A percentile compares a stretch with the other conserved stretches of the same genome.
Evolutionary conservation across 2,888 invertebrate genomes (phyloP).

Genomic region (Ormyrus pomaceus): DNA sequence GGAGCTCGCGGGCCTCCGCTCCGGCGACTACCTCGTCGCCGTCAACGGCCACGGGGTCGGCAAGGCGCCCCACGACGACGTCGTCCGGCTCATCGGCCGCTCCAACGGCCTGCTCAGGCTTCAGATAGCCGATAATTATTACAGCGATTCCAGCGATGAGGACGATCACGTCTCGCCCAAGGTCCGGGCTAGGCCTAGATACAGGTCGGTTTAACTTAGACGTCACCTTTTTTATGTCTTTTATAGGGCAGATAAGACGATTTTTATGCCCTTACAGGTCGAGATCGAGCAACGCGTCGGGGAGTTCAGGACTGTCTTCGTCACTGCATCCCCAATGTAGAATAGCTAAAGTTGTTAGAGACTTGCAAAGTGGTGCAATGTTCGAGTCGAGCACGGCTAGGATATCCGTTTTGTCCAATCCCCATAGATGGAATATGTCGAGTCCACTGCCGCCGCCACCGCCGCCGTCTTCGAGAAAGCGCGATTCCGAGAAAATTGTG

Average conservation of each 20-base stretch:
- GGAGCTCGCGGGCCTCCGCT: slow-evolving; percentile 91
- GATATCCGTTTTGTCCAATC: slow-evolving; percentile 57
- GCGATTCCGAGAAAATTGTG: slow-evolving; percentile 78
- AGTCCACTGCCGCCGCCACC: slow-evolving; percentile 74
- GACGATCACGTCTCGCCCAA: slow-evolving; percentile 78
- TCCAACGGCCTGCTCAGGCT: slow-evolving; percentile 89
- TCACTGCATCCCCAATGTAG: slow-evolving; percentile 72
- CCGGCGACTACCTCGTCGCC: slow-evolving; percentile 94
- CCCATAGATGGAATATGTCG: slow-evolving; percentile 74
- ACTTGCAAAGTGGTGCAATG: slow-evolving; percentile 77
- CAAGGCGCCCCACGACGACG: slow-evolving; percentile 94
- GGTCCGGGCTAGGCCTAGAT: slow-evolving; percentile 80
- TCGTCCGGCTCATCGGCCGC: slow-evolving; percentile 92
- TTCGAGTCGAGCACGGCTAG: slow-evolving; percentile 72
- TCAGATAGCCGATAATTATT: slow-evolving; percentile 91
- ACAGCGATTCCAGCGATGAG: slow-evolving; percentile 90
- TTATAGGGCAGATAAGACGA: no score
- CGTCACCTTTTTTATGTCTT: not conserved
- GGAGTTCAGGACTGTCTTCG: slow-evolving; percentile 55
- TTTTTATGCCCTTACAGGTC: slow-evolving; percentile 41
- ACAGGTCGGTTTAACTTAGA: slow-evolving; percentile 73
- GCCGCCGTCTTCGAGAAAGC: slow-evolving; percentile 69
- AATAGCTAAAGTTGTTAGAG: slow-evolving; percentile 77
- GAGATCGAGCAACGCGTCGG: slow-evolving; percentile 51
- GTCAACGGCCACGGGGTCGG: slow-evolving; percentile 95